Percentiles rank a stretch among this genome's conserved stretches.
Evolutionary conservation across 2,888 invertebrate species (phyloP).

Genomic region (Teleiodes luculella): DNA sequence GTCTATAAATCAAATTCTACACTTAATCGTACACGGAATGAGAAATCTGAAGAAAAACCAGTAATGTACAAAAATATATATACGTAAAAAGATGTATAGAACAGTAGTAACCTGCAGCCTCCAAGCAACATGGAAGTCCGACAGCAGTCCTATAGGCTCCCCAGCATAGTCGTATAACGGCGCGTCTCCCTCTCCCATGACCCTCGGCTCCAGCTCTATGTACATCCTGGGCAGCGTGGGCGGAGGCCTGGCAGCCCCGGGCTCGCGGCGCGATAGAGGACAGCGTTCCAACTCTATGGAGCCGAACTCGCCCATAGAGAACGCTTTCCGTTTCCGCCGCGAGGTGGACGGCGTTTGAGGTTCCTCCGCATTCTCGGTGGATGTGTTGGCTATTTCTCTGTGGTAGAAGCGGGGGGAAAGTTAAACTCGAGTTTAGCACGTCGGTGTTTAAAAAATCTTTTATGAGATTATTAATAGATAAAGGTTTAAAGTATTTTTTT

Average conservation of each 20-base stretch:
- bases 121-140: slow-evolving; percentile 59
- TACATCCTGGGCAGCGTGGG: slow-evolving; percentile 63
- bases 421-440: too few species aligned
- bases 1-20: too few species aligned
- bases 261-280: slow-evolving; percentile 31
- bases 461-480: too few species aligned
- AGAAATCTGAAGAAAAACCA: too few species aligned
- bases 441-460: too few species aligned
- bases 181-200: slow-evolving; percentile 38
- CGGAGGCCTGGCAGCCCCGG: slow-evolving; percentile 43
- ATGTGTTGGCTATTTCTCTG: slow-evolving; percentile 10
- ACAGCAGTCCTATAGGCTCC: slow-evolving; percentile 55
- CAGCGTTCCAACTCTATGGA: slow-evolving; percentile 32
- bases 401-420: too few species aligned
- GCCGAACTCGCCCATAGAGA: slow-evolving; percentile 2
- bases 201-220: slow-evolving; percentile 65
- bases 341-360: slow-evolving; percentile 20
- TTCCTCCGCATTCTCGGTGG: slow-evolving; percentile 14
- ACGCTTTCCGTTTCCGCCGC: slow-evolving; percentile 20
- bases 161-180: slow-evolving; percentile 53
- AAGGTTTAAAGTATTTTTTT: too few species aligned
- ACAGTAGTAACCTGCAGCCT: slow-evolving; percentile 50
- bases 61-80: too few species aligned
- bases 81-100: too few species aligned
- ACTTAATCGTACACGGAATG: too few species aligned